Conservation (phyloP, 2,797 vertebrate genomes). For the Brachyrhaphis roseni region DNA sequence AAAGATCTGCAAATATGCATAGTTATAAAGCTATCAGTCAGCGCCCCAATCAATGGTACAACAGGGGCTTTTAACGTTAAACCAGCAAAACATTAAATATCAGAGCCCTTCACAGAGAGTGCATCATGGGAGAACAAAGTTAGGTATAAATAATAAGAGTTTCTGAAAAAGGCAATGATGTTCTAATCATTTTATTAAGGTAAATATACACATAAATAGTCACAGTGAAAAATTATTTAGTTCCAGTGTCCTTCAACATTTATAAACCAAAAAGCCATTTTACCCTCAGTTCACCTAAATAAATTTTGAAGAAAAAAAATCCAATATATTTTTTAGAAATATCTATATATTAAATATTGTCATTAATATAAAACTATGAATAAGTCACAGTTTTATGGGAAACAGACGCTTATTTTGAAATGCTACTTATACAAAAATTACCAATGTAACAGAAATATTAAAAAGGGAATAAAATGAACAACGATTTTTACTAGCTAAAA, state of each 20-base stretch:
- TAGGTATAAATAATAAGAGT: not conserved
- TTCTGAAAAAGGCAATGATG: not conserved
- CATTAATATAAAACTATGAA: not conserved
- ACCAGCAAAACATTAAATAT: constrained; percentile 2
- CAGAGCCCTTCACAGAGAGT: not conserved
- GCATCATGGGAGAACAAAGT: not conserved
- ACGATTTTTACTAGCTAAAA: not conserved
- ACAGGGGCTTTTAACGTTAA: not conserved
- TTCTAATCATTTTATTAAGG: not conserved
- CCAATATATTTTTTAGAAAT: not conserved
- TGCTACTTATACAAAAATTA: not conserved
- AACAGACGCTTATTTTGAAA: not conserved
- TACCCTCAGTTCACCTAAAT: not conserved
- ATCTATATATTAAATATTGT: too few species aligned
- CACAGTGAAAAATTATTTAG: not conserved
- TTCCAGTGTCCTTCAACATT: not conserved
- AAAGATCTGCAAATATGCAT: not conserved
- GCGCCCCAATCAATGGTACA: not conserved
- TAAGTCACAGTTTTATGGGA: too few species aligned
- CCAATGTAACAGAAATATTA: not conserved
- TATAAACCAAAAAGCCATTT: not conserved
- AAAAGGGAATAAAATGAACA: not conserved
- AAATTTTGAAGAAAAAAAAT: not conserved
- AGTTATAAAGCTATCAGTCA: not conserved
- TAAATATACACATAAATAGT: not conserved